Evolutionary conservation across 2,888 invertebrate genomes (phyloP).

Genomic region (Tipula vernalis): DNA sequence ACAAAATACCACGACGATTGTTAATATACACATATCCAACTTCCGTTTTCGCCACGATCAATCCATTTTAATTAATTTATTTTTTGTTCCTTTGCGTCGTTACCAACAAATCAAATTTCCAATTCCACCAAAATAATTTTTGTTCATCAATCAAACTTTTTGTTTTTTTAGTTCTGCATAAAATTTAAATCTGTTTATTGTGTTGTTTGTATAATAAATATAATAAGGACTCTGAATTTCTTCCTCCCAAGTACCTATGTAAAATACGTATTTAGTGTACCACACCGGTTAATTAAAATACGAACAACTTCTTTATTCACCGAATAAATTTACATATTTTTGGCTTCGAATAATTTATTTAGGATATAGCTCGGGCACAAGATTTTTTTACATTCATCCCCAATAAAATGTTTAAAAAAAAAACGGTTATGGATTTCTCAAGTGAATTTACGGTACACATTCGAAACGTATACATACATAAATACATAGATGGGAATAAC

Average conservation of each 20-base stretch:
- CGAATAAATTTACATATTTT: background rate
- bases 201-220: background rate
- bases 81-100: background rate
- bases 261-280: too few species aligned
- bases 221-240: background rate
- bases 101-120: background rate
- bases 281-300: background rate
- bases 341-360: background rate
- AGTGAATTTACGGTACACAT: background rate
- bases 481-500: too few species aligned
- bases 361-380: background rate
- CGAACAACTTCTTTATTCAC: background rate
- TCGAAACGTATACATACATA: background rate
- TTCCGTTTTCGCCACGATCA: background rate
- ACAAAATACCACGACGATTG: background rate
- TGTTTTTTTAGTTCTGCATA: background rate
- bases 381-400: background rate
- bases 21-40: background rate
- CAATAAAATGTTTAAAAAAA: background rate
- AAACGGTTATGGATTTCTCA: background rate
- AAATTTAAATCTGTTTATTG: background rate
- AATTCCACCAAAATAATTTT: background rate
- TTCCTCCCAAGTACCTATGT: background rate
- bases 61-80: background rate
- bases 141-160: background rate